These are phyloP conservation scores for Tetrax tetrax DNA, from an alignment of 2,113 vertebrate genomes.

Conservation along the genomic window DNA sequence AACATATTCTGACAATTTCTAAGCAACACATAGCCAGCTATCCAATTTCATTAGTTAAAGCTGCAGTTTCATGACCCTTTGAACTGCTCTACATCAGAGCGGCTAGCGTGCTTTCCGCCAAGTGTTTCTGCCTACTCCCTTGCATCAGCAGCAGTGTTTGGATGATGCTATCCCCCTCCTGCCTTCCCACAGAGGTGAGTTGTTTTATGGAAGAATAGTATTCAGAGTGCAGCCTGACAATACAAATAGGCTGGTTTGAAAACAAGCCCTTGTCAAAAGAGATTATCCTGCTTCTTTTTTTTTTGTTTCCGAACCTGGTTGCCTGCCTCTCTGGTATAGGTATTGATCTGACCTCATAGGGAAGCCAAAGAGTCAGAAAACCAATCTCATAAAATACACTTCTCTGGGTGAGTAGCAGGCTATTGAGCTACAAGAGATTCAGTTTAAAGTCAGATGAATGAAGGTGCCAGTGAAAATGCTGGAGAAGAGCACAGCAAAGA, in stretches of 20 bases:
- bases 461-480: slow-evolving; percentile 63
- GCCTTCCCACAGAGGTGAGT: neutral
- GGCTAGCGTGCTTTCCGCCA: neutral
- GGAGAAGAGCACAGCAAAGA: slow-evolving; percentile 60
- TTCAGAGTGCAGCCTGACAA: neutral
- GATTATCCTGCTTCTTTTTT: neutral
- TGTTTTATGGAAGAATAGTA: neutral
- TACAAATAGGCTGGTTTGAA: neutral
- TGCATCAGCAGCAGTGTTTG: neutral
- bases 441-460: slow-evolving; percentile 37
- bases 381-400: neutral
- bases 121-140: neutral
- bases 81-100: neutral
- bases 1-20: neutral
- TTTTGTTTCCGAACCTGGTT: neutral
- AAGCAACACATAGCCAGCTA: neutral
- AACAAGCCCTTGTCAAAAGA: neutral
- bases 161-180: neutral
- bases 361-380: neutral
- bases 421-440: neutral
- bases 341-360: neutral
- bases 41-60: neutral
- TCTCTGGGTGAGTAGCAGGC: neutral
- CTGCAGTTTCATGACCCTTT: neutral
- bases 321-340: neutral